A percentile compares a stretch with the other conserved stretches of the same genome.
Conservation (phyloP, 2,888 invertebrate species). For the Hermaeophaga mercurialis region DNA sequence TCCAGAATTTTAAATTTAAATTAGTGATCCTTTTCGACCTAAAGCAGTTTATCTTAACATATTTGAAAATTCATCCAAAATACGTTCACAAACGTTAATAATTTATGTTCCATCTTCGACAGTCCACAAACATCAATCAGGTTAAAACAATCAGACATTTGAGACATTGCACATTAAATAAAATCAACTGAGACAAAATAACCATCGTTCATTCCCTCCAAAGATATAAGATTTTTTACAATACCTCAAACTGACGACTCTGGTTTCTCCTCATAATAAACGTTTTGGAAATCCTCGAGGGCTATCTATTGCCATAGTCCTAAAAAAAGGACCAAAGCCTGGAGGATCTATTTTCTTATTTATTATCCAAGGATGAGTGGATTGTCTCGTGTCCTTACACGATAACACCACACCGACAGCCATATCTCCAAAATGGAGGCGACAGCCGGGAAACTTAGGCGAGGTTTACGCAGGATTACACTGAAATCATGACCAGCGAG, state of each 20-base stretch:
- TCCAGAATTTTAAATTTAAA: too few relatives aligned
- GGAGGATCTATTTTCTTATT: conserved; percentile 32
- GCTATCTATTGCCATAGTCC: conserved; percentile 12
- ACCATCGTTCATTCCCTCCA: too few relatives aligned
- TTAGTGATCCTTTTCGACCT: too few relatives aligned
- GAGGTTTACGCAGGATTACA: conserved; percentile 22
- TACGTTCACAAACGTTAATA: too few relatives aligned
- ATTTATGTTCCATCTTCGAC: too few relatives aligned
- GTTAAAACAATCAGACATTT: too few relatives aligned
- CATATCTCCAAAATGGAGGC: conserved; percentile 36
- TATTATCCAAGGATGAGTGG: conserved; percentile 39
- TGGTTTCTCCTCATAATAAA: not conserved
- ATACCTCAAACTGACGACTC: not conserved
- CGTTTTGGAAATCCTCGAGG: conserved; percentile 5
- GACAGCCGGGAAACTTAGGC: conserved; percentile 27
- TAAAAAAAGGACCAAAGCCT: conserved; percentile 20
- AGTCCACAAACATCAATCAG: too few relatives aligned
- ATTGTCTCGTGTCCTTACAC: conserved; percentile 38
- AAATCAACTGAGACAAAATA: too few relatives aligned
- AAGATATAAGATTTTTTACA: too few relatives aligned
- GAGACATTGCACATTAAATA: too few relatives aligned
- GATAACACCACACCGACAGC: conserved; percentile 34
- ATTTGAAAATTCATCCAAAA: too few relatives aligned
- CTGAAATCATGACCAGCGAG: conserved; percentile 5
- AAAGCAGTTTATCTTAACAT: too few relatives aligned